These are phyloP conservation scores for Alexandromys fortis DNA, from an alignment of 2,113 vertebrate species.

Conservation along the genomic window DNA sequence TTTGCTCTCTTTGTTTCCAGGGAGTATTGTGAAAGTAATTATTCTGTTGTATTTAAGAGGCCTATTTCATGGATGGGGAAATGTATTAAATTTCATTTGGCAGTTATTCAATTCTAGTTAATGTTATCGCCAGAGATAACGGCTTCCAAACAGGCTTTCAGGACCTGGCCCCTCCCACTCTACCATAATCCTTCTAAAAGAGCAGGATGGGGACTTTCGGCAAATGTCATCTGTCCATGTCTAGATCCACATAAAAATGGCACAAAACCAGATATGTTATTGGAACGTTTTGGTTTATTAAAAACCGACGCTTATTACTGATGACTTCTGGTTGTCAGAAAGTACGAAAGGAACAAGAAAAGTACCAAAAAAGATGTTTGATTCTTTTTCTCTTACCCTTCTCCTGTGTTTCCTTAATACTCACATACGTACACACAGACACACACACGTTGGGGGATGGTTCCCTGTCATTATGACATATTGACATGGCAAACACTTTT, in stretches of 20 bases:
- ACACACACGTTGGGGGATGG: conserved; percentile 44
- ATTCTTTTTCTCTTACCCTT: not conserved
- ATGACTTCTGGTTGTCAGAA: not conserved
- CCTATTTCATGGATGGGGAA: conserved; percentile 69
- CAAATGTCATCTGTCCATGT: conserved; percentile 1
- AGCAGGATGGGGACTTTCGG: not conserved
- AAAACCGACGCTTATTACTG: not conserved
- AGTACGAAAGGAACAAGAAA: conserved; percentile 23
- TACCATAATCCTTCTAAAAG: conserved; percentile 66
- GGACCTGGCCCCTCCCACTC: conserved; percentile 23
- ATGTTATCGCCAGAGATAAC: conserved; percentile 71
- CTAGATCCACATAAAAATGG: not conserved
- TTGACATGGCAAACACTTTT: conserved; percentile 19
- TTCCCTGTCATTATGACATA: conserved; percentile 51
- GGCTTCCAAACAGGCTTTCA: conserved; percentile 69
- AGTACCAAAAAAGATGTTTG: not conserved
- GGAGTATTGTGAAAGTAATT: conserved; percentile 76
- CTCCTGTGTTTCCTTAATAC: not conserved
- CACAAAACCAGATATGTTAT: not conserved
- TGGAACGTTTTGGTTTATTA: conserved; percentile 3
- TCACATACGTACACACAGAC: not conserved
- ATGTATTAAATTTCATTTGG: conserved; percentile 73
- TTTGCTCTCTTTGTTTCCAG: conserved; percentile 73
- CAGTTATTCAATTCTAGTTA: conserved; percentile 73
- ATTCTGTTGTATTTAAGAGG: conserved; percentile 72